phyloP scores from a whole-genome alignment of 1,140 invertebrate genomes.

The Ylistrum balloti region DNA sequence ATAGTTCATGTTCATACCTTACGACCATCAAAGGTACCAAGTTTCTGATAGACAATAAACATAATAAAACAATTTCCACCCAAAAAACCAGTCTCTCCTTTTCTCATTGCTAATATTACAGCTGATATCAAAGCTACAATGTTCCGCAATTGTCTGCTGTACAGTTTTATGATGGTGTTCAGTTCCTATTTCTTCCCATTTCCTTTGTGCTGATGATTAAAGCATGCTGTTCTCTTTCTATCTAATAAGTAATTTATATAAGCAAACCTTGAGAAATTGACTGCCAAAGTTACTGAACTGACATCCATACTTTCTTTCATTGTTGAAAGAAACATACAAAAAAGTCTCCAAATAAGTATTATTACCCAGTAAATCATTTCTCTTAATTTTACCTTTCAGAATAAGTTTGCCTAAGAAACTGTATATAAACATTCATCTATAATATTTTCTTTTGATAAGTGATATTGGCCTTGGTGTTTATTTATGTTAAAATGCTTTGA shows the following conservation, averaged over 20 bases:
- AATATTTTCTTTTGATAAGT: too few species aligned
- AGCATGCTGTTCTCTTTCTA: neutral
- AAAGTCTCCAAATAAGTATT: too few species aligned
- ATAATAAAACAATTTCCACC: neutral
- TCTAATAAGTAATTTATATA: neutral
- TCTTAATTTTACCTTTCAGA: too few species aligned
- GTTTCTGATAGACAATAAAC: neutral
- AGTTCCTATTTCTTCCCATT: neutral
- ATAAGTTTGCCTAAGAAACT: too few species aligned
- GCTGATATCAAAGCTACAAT: slow-evolving; percentile 5
- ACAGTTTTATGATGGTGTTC: neutral
- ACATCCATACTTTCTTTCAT: neutral
- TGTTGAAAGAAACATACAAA: too few species aligned
- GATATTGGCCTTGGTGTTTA: too few species aligned
- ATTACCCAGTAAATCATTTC: too few species aligned
- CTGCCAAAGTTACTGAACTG: neutral
- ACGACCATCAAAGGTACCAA: neutral
- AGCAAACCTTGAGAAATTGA: neutral
- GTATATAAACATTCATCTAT: too few species aligned
- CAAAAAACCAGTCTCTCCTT: neutral
- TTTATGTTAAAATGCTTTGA: too few species aligned
- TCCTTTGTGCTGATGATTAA: neutral
- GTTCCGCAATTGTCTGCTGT: neutral
- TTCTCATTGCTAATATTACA: neutral
- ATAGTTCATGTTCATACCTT: too few species aligned